These are phyloP conservation scores for Alethe castanea DNA, from an alignment of 2,113 vertebrate species.

Conservation along the genomic window DNA sequence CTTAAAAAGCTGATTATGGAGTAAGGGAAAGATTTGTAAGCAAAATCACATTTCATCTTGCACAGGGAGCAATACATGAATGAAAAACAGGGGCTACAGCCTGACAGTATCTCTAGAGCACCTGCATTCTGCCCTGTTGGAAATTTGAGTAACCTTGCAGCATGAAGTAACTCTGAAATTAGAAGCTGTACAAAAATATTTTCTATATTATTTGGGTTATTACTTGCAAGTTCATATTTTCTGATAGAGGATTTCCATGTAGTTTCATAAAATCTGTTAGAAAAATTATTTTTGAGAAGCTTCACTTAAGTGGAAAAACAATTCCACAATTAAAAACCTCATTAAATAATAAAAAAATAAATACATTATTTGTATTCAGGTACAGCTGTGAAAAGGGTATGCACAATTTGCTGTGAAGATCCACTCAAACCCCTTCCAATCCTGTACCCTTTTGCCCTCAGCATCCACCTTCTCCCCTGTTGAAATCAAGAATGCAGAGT, in stretches of 20 bases:
- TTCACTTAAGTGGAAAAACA: not conserved
- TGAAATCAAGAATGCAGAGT: conserved; percentile 61
- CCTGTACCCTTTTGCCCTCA: conserved; percentile 64
- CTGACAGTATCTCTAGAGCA: conserved; percentile 19
- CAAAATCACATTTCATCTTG: not conserved
- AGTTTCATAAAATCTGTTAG: not conserved
- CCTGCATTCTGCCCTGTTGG: not conserved
- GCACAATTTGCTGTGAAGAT: not conserved
- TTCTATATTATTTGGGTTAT: not conserved
- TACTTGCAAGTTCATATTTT: not conserved
- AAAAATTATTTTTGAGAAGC: not conserved
- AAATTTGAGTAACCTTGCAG: conserved; percentile 38
- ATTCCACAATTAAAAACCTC: not conserved
- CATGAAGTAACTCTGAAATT: conserved; percentile 14
- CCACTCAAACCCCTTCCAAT: conserved; percentile 28
- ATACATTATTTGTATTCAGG: not conserved
- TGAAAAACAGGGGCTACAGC: not conserved
- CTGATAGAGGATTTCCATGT: not conserved
- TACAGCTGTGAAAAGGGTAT: not conserved
- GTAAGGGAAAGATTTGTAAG: not conserved
- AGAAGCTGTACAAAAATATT: not conserved
- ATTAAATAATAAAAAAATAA: not conserved
- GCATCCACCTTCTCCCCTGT: conserved; percentile 64
- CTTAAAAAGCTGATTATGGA: not conserved
- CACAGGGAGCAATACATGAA: not conserved